Base-by-base conservation (phyloP, 2,888 invertebrate species). In the Euzetes globulus region DNA sequence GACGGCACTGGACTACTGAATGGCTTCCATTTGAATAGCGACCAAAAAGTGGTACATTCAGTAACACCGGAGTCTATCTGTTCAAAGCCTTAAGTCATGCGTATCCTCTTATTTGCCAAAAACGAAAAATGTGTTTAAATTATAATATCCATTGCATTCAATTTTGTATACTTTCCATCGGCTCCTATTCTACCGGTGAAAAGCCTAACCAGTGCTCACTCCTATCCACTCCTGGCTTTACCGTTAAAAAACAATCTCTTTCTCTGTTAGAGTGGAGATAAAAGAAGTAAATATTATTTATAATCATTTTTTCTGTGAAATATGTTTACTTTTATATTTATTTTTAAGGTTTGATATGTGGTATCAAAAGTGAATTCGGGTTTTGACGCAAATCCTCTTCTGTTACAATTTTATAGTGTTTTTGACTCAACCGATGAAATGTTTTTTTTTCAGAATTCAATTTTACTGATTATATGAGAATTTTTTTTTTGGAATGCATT, bases 101-200 rank as follows among this genome's bases (percentile, higher is more conserved):
- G 63, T 63, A 63, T 29, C 63, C 63, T 37, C 63, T 63, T 63
- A 63, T 63, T 63, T 63, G 63, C 33, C 63, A 63, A 58, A 55
- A 58, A 17, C 15, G n/a, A n/a, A 19, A 63, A 33, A 63, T 63
- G 33, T 63, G 63, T 63, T 63, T 63, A 63, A 63, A 63, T 63
- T 63, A 63, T 63, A 63, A 63, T 63, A 63, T 63, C 33, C 63
- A 37, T 37, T 63, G 63, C 63, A 17, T 37, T 33, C 63, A 37
- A 60, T 60, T 60, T 60, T 60, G 29, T 60, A 25, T 63, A 58
- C 11, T 9, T 41, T 41, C 13, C 41, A 41, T 41, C 41, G 41
- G 41, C 41, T 41, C 41, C 41, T 1, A 41, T 41, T 41, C 11
- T 13, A 41, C 41, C 41, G 7, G 41, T 13, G 7, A 41, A 41